phyloP scores from a whole-genome alignment of 2,888 invertebrate genomes.

The Kryphioiulus occultus region DNA sequence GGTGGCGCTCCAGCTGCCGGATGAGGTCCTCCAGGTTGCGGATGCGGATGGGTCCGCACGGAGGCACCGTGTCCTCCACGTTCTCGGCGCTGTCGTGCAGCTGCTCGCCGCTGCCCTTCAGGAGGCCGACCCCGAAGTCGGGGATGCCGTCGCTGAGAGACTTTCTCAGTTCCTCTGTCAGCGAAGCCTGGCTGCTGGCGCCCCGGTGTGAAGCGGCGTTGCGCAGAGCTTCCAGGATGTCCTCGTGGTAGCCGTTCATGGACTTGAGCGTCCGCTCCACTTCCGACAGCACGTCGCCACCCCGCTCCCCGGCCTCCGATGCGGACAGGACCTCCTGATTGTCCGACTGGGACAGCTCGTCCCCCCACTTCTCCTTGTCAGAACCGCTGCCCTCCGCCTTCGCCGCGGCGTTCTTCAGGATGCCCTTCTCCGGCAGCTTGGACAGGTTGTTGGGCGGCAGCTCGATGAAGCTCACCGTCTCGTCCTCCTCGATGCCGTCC shows the following conservation, averaged over 20 bases:
- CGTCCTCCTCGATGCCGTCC: constrained; percentile 78
- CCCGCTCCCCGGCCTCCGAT: constrained; percentile 65
- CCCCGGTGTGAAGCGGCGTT: constrained; percentile 72
- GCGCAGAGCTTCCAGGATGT: constrained; percentile 86
- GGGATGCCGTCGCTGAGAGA: constrained; percentile 69
- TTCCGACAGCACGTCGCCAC: constrained; percentile 61
- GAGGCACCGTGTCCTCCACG: constrained; percentile 76
- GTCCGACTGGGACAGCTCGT: constrained; percentile 71
- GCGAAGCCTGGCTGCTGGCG: constrained; percentile 67
- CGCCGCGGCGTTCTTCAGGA: constrained; percentile 73
- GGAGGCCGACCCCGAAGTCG: constrained; percentile 57
- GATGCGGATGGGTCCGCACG: constrained; percentile 83
- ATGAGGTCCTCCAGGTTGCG: constrained; percentile 90
- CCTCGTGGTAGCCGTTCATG: constrained; percentile 90
- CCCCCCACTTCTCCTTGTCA: constrained; percentile 76
- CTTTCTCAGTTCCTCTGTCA: constrained; percentile 73
- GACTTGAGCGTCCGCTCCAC: constrained; percentile 84
- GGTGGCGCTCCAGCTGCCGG: constrained; percentile 66
- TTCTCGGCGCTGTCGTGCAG: constrained; percentile 67
- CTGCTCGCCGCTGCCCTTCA: constrained; percentile 55
- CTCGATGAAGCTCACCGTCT: constrained; percentile 82
- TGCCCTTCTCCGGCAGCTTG: constrained; percentile 87
- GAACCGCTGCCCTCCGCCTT: constrained; percentile 70
- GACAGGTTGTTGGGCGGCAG: constrained; percentile 77
- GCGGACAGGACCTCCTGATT: constrained; percentile 74